phyloP scores from a whole-genome alignment of 2,888 invertebrate genomes.

The Chrysotoxum bicinctum region DNA sequence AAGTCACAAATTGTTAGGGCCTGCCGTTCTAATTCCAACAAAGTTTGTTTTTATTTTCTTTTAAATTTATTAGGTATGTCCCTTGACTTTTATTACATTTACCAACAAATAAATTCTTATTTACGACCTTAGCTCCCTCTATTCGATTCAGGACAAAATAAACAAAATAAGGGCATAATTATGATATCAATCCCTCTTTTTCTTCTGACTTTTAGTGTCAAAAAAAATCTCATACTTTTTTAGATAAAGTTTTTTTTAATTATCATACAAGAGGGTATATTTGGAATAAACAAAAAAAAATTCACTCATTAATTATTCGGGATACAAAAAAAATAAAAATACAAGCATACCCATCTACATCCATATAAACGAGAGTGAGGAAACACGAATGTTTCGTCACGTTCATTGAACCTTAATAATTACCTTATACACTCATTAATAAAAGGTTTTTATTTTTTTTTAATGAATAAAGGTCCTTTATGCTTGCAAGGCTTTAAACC shows the following conservation, averaged over 20 bases:
- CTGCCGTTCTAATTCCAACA: neutral
- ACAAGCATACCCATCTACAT: neutral
- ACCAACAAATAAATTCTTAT: constrained; percentile 53
- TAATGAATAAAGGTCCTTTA: neutral
- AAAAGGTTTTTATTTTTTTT: constrained; percentile 16
- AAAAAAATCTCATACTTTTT: neutral
- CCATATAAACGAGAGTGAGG: neutral
- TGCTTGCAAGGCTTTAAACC: neutral
- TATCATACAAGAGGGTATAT: neutral
- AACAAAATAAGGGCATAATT: constrained; percentile 52
- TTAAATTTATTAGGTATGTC: constrained; percentile 16
- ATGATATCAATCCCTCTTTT: constrained; percentile 36
- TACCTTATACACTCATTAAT: constrained; percentile 40
- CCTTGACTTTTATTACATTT: constrained; percentile 52
- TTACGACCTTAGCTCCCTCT: constrained; percentile 32
- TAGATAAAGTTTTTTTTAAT: neutral
- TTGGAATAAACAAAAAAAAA: too few species aligned
- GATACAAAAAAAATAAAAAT: neutral
- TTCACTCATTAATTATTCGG: constrained; percentile 13
- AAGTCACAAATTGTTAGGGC: neutral
- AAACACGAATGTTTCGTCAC: constrained; percentile 17
- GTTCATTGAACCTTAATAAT: constrained; percentile 48
- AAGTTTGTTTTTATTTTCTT: neutral
- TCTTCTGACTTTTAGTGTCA: neutral
- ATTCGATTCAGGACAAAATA: neutral